These are phyloP conservation scores for Xanthia icteritia DNA, from an alignment of 2,888 invertebrate genomes.

Conservation along the genomic window DNA sequence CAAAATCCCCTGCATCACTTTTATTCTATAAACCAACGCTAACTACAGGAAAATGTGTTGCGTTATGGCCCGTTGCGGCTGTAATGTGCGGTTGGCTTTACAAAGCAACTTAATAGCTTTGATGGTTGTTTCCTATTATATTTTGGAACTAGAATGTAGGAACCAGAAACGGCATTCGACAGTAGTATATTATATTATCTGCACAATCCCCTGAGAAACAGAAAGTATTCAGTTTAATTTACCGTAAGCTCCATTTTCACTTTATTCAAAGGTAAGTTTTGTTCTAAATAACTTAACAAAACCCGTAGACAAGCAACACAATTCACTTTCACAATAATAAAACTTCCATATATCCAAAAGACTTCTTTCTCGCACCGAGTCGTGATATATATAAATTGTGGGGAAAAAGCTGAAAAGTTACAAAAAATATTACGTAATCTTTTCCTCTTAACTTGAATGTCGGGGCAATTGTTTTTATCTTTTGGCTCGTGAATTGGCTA, in stretches of 20 bases:
- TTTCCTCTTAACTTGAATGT: slow-evolving; percentile 22
- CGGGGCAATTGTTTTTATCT: slow-evolving; percentile 25
- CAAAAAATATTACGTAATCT: slow-evolving; percentile 32
- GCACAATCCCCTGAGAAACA: not conserved
- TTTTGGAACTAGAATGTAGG: not conserved
- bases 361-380: slow-evolving; percentile 18
- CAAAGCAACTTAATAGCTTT: not conserved
- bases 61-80: too few species aligned
- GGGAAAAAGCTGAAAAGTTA: slow-evolving; percentile 44
- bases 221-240: not conserved
- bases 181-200: too few species aligned
- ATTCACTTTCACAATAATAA: slow-evolving; percentile 52
- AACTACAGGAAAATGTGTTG: too few species aligned
- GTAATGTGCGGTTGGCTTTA: not conserved
- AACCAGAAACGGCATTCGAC: not conserved
- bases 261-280: slow-evolving; percentile 22
- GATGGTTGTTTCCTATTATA: not conserved
- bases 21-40: not conserved
- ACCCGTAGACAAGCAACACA: slow-evolving; percentile 29
- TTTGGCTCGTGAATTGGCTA: not conserved
- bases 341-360: slow-evolving; percentile 44
- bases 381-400: slow-evolving; percentile 32
- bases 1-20: not conserved
- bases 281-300: slow-evolving; percentile 19
- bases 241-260: slow-evolving; percentile 7